Conservation (phyloP, 2,797 vertebrate genomes). For the Smutsia gigantea region DNA sequence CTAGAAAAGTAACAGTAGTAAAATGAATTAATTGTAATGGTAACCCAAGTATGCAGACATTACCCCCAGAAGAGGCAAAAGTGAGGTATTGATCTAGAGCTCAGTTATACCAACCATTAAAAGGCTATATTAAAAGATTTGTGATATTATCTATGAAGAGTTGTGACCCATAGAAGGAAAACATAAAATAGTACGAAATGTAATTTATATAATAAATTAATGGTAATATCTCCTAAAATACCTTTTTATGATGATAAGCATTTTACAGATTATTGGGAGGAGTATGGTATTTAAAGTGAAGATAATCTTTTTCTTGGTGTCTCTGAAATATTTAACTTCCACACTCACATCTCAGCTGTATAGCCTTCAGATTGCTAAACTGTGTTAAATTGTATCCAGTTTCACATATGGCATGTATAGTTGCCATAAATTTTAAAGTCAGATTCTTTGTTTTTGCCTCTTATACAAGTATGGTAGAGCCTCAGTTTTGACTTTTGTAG, state of each 20-base stretch:
- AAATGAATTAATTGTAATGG: background rate
- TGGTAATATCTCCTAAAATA: constrained; percentile 17
- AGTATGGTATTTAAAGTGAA: constrained; percentile 35
- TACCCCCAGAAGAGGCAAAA: background rate
- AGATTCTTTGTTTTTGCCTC: constrained; percentile 48
- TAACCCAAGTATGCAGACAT: background rate
- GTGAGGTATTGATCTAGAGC: background rate
- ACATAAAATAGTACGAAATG: constrained; percentile 25
- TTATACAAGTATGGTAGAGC: background rate
- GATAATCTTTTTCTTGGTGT: constrained; percentile 6
- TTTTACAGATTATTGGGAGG: background rate
- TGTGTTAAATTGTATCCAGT: background rate
- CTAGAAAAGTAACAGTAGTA: background rate
- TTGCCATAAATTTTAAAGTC: constrained; percentile 32
- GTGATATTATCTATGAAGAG: constrained; percentile 48
- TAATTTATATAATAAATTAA: constrained; percentile 30
- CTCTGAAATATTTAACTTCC: constrained; percentile 51
- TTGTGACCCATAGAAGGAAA: constrained; percentile 31
- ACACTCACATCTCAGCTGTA: constrained; percentile 71
- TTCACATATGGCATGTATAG: background rate
- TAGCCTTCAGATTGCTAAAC: constrained; percentile 19
- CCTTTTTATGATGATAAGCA: constrained; percentile 21
- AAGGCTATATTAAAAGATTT: constrained; percentile 36
- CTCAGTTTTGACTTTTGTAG: constrained; percentile 42
- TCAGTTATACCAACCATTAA: background rate